phyloP scores from a whole-genome alignment of 2,797 vertebrate species.

The Jordanella pulchra region DNA sequence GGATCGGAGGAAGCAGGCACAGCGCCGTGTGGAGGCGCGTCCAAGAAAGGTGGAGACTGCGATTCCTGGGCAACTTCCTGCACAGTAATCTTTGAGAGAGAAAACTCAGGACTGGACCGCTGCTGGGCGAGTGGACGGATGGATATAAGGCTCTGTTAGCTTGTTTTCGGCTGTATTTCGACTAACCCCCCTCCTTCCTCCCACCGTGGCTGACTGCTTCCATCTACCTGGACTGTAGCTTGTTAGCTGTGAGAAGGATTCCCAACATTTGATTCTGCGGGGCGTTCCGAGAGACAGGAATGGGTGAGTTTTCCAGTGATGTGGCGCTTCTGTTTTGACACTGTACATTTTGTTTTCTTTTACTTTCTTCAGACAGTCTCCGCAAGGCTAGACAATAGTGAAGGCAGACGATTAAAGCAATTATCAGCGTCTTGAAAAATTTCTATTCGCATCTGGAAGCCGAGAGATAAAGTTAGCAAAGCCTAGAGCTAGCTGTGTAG shows the following conservation, averaged over 20 bases:
- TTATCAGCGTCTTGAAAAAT: constrained; percentile 4
- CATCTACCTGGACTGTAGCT: constrained; percentile 61
- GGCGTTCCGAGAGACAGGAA: constrained; percentile 68
- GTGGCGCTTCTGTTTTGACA: constrained; percentile 49
- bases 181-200: constrained; percentile 16
- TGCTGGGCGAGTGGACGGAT: constrained; percentile 54
- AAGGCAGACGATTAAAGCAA: background rate
- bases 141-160: constrained; percentile 55
- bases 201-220: constrained; percentile 17
- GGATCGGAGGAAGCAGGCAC: constrained; percentile 20
- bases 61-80: constrained; percentile 78
- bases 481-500: constrained; percentile 53
- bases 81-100: constrained; percentile 60
- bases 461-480: constrained; percentile 48
- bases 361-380: background rate
- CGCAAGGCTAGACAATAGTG: background rate
- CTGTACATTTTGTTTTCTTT: background rate
- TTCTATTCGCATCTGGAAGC: background rate
- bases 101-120: constrained; percentile 27
- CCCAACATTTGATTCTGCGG: constrained; percentile 53
- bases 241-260: constrained; percentile 63
- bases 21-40: constrained; percentile 54
- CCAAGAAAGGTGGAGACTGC: constrained; percentile 83
- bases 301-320: constrained; percentile 81
- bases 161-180: constrained; percentile 26